Conservation (phyloP, 2,888 invertebrate species). For the Thera obeliscata region DNA sequence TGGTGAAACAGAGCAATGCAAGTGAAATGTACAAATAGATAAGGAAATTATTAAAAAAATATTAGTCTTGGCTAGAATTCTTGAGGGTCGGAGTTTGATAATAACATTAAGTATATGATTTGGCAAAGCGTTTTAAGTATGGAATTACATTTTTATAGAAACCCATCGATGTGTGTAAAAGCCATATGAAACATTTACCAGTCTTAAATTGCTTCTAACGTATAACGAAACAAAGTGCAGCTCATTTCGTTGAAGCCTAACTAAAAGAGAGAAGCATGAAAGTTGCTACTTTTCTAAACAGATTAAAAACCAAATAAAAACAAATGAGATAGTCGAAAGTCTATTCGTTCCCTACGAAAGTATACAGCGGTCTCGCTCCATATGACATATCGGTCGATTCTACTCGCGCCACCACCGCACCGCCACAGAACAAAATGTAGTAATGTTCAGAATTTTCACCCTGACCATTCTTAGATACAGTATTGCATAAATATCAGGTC, state of each 20-base stretch:
- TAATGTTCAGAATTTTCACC: conserved; percentile 31
- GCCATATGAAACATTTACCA: no score
- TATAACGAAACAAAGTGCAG: no score
- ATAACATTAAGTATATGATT: no score
- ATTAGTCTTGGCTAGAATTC: no score
- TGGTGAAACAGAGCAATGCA: neutral
- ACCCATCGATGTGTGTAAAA: no score
- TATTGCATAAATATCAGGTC: neutral
- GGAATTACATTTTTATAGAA: no score
- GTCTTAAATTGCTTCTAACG: no score
- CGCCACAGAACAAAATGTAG: conserved; percentile 17
- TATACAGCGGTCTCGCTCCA: conserved; percentile 75
- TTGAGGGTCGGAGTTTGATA: neutral
- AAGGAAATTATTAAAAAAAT: no score
- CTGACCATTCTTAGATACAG: neutral
- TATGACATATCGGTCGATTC: conserved; percentile 75
- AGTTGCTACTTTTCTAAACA: conserved; percentile 24
- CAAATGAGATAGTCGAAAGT: conserved; percentile 59
- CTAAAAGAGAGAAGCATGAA: conserved; percentile 16
- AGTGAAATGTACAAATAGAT: no score
- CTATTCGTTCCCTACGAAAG: conserved; percentile 75
- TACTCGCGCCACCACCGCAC: conserved; percentile 40
- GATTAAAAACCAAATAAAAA: conserved; percentile 38
- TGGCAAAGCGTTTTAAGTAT: no score
- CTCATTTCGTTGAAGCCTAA: neutral